Evolutionary conservation across 1,140 invertebrate species (phyloP).

Genomic region (Lepidostoma basale): DNA sequence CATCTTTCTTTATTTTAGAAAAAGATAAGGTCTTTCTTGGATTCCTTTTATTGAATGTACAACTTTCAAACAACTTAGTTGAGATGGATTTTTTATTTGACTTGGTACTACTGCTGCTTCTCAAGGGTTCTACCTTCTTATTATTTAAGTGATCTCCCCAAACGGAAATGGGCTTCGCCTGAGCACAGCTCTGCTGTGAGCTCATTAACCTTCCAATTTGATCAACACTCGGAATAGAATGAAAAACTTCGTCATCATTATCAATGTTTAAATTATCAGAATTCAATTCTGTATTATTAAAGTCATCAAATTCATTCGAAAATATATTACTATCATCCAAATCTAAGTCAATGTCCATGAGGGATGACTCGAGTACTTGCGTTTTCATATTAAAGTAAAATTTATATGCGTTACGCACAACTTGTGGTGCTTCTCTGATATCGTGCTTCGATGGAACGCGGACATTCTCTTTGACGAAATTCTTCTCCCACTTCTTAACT

Average conservation of each 20-base stretch:
- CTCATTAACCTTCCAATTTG: conserved; percentile 29
- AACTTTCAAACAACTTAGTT: conserved; percentile 72
- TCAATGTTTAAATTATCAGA: not conserved
- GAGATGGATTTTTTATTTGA: conserved; percentile 57
- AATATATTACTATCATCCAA: conserved; percentile 4
- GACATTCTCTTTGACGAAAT: conserved; percentile 71
- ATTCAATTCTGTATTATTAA: conserved; percentile 14
- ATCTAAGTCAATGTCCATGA: conserved; percentile 56
- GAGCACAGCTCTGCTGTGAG: not conserved
- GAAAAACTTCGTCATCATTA: conserved; percentile 10
- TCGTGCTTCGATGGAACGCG: conserved; percentile 80
- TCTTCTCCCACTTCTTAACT: conserved; percentile 80
- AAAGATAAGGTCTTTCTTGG: conserved; percentile 70
- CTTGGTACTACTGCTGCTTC: conserved; percentile 11
- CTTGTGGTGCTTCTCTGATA: conserved; percentile 72
- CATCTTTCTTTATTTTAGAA: conserved; percentile 5
- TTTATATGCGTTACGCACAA: conserved; percentile 78
- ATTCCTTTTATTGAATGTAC: conserved; percentile 74
- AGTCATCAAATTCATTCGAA: conserved; percentile 10
- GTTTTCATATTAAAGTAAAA: conserved; percentile 82
- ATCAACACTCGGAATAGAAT: conserved; percentile 22
- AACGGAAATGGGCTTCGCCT: conserved; percentile 47
- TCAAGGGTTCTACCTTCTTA: conserved; percentile 34
- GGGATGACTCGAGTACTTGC: conserved; percentile 69
- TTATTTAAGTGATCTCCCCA: conserved; percentile 63